Conservation (phyloP, 1,140 invertebrate genomes). For the Pinna nobilis region DNA sequence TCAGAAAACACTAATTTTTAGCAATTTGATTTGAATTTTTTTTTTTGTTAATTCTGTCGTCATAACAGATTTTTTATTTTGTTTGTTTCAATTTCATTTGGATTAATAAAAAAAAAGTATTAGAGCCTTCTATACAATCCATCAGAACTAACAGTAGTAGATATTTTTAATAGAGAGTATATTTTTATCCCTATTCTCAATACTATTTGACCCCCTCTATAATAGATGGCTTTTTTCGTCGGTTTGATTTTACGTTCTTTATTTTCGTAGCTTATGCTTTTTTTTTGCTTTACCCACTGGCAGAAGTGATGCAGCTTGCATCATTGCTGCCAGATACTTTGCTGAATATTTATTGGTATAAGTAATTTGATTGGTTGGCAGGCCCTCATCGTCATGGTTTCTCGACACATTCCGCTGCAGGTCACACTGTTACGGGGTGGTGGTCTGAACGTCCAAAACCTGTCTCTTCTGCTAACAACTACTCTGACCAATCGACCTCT, state of each 20-base stretch:
- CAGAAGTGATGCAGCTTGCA: neutral
- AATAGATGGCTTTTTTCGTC: neutral
- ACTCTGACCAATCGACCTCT: constrained; percentile 54
- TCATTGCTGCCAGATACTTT: constrained; percentile 6
- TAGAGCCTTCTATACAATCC: too few species aligned
- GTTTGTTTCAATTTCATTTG: too few species aligned
- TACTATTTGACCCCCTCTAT: neutral
- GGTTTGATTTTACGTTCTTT: neutral
- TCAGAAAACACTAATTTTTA: too few species aligned
- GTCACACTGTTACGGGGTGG: constrained; percentile 52
- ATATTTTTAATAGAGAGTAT: neutral
- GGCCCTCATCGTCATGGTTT: constrained; percentile 37
- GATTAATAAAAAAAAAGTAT: too few species aligned
- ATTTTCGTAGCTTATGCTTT: constrained; percentile 13
- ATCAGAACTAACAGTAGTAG: too few species aligned
- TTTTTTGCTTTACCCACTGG: neutral
- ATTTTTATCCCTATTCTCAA: constrained; percentile 9
- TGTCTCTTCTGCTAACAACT: constrained; percentile 33
- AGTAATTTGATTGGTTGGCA: constrained; percentile 44
- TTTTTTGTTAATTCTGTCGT: too few species aligned
- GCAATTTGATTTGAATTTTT: too few species aligned
- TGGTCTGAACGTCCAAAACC: constrained; percentile 47
- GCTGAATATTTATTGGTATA: constrained; percentile 21
- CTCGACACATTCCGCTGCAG: constrained; percentile 35
- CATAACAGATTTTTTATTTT: too few species aligned